A percentile compares a stretch with the other conserved stretches of the same genome.
phyloP scores from a whole-genome alignment of 2,113 vertebrate species.

The Chitala chitala region DNA sequence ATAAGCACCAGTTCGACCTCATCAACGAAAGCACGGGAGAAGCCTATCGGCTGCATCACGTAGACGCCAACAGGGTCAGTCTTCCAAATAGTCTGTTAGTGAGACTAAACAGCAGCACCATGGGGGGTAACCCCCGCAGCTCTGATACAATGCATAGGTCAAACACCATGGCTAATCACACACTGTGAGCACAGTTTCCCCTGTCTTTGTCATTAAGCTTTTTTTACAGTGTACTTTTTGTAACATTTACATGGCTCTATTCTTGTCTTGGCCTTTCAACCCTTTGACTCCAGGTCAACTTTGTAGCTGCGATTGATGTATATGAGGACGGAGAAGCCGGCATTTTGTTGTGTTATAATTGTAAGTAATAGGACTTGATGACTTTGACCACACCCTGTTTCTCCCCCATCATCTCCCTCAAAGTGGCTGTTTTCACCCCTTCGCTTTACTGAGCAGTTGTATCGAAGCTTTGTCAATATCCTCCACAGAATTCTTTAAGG shows the following conservation, averaged over 20 bases:
- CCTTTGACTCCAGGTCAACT: conserved; percentile 83
- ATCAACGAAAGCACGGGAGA: conserved; percentile 96
- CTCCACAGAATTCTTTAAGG: too few species aligned
- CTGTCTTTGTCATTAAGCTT: background rate
- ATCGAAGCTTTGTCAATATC: too few species aligned
- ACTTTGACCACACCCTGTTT: background rate
- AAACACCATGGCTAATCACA: background rate
- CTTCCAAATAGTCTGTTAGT: background rate
- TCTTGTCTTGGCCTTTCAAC: background rate
- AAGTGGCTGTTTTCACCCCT: too few species aligned
- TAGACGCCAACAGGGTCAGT: conserved; percentile 87
- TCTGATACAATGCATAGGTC: background rate
- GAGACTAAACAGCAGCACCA: background rate
- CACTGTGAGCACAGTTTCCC: too few species aligned
- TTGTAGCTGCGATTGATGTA: conserved; percentile 94
- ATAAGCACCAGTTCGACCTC: conserved; percentile 93
- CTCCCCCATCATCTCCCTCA: background rate
- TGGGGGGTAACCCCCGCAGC: background rate
- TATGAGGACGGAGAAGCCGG: conserved; percentile 99
- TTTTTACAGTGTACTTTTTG: background rate
- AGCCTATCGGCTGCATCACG: conserved; percentile 80
- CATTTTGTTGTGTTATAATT: conserved; percentile 91
- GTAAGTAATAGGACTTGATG: conserved; percentile 64
- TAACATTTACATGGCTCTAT: background rate
- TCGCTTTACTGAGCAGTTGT: too few species aligned